Evolutionary conservation across 2,113 vertebrate genomes (phyloP).

Genomic region (Grallaria varia): DNA sequence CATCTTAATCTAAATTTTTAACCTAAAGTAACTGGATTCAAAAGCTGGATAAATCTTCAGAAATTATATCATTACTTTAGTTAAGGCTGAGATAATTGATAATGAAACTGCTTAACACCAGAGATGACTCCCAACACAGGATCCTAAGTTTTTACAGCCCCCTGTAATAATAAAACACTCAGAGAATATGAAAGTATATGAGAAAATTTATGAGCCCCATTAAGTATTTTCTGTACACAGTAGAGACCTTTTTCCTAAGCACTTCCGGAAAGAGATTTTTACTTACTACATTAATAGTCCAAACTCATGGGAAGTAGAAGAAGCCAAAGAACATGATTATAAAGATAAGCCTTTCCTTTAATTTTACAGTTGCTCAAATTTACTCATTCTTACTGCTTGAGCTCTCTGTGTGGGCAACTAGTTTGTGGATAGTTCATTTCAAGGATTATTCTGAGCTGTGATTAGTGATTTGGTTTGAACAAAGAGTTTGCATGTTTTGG

Average conservation of each 20-base stretch:
- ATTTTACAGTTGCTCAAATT: background rate
- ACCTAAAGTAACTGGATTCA: background rate
- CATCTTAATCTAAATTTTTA: background rate
- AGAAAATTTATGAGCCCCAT: background rate
- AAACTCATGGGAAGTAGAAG: background rate
- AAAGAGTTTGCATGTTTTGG: background rate
- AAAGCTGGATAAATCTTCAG: background rate
- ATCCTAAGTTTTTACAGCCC: background rate
- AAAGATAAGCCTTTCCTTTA: background rate
- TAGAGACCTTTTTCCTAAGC: background rate
- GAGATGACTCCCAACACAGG: background rate
- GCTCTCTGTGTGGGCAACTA: background rate
- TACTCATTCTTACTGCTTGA: background rate
- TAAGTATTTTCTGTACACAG: background rate
- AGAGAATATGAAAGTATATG: background rate
- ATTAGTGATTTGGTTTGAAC: background rate
- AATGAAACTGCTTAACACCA: background rate
- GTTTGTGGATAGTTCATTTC: background rate
- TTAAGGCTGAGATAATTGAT: background rate
- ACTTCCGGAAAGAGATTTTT: background rate
- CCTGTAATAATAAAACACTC: background rate
- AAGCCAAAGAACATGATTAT: background rate
- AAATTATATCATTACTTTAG: background rate
- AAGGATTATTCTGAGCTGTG: background rate
- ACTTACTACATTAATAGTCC: background rate